phyloP scores from a whole-genome alignment of 2,797 vertebrate genomes.

The Sciaenops ocellatus region DNA sequence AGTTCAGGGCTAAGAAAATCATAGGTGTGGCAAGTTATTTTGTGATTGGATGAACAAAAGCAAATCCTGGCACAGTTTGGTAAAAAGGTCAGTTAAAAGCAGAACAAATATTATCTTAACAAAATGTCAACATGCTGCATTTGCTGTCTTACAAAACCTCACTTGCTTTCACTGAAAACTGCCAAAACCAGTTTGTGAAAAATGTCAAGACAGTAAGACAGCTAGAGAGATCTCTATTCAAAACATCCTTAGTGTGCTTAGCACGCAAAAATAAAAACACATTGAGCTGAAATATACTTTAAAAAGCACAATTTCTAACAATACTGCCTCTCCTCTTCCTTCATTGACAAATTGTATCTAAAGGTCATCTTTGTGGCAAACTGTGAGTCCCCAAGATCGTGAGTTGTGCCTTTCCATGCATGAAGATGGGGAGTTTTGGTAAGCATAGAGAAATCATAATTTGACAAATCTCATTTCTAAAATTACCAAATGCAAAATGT shows the following conservation, averaged over 20 bases:
- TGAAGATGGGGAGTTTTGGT: slow-evolving; percentile 86
- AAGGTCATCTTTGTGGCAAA: slow-evolving; percentile 79
- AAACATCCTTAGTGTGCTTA: neutral
- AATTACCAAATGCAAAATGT: neutral
- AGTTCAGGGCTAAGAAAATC: neutral
- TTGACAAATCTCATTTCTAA: neutral
- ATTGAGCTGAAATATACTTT: neutral
- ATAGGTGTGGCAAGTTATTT: neutral
- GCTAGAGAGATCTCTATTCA: neutral
- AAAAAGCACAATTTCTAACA: neutral
- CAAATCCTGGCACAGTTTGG: no score
- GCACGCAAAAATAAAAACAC: neutral
- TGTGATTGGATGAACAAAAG: neutral
- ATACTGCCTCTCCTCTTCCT: neutral
- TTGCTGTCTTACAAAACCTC: neutral
- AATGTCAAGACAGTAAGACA: no score
- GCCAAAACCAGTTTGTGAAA: neutral
- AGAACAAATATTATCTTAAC: neutral
- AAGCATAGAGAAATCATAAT: slow-evolving; percentile 18
- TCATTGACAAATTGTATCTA: neutral
- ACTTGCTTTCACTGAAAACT: neutral
- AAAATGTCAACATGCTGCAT: no score
- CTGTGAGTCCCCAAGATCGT: slow-evolving; percentile 67
- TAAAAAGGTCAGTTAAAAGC: neutral
- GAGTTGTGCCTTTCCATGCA: slow-evolving; percentile 31